Percentiles rank a stretch among this genome's conserved stretches.
phyloP scores from a whole-genome alignment of 2,888 invertebrate species.

The Belgica antarctica region DNA sequence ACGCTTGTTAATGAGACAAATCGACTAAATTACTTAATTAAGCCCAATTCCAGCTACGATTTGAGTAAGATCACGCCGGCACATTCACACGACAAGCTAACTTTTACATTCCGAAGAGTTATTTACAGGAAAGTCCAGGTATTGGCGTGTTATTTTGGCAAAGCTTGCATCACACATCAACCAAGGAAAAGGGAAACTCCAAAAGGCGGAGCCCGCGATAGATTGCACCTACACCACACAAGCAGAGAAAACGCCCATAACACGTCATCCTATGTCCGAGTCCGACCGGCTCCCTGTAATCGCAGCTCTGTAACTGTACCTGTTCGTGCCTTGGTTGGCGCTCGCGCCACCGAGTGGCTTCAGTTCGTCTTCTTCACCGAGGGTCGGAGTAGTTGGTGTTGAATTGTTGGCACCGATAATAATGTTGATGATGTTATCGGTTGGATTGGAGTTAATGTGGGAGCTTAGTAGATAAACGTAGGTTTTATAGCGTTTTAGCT shows the following conservation, averaged over 20 bases:
- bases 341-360: constrained; percentile 46
- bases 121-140: not conserved
- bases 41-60: no score
- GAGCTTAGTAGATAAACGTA: constrained; percentile 74
- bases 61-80: not conserved
- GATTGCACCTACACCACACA: constrained; percentile 64
- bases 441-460: constrained; percentile 57
- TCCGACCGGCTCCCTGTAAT: constrained; percentile 66
- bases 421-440: constrained; percentile 45
- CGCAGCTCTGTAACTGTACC: constrained; percentile 69
- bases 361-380: constrained; percentile 43
- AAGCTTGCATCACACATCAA: no score
- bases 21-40: not conserved
- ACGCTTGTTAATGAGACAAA: not conserved
- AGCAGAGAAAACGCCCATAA: constrained; percentile 79
- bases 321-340: constrained; percentile 56
- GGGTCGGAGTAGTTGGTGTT: constrained; percentile 52
- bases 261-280: constrained; percentile 73
- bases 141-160: not conserved
- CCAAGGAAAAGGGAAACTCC: not conserved
- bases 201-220: not conserved
- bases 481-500: constrained; percentile 81
- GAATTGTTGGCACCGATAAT: constrained; percentile 53
- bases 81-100: not conserved
- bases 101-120: not conserved